Evolutionary conservation across 2,888 invertebrate genomes (phyloP), one percentile per base, ranked within the genome.

Genomic region (Acronicta alni): DNA sequence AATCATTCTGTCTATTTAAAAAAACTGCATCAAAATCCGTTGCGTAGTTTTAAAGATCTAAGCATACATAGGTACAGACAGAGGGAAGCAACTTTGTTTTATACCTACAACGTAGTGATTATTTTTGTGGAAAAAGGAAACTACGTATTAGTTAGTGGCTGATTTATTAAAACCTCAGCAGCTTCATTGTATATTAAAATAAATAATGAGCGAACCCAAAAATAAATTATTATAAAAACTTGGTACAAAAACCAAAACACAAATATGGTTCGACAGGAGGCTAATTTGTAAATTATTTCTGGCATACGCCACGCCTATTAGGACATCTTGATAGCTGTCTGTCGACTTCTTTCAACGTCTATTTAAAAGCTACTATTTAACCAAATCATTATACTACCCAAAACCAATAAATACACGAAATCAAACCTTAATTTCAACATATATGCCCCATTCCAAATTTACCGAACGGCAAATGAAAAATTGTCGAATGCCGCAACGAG

Each of bases 291-390:
- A 91, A 89, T 92, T 93, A 93, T 93, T 93, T 89, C 88, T 89
- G 90, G 88, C 89, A 69, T 82, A 82, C 85, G 89, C 79, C 87
- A 90, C 90, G 91, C 91, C 92, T 93, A 93, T 94, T 94, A 94
- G 93, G 84, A 88, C 85, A 85, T 88, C 93, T 91, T 93, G 93
- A 93, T 92, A 88, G 91, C 88, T 90, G 90, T 85, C 93, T 87
- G 92, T 92, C 90, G 84, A 88, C 88, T 91, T 92, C 93, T 94
- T 93, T 94, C 94, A 93, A 85, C 94, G 74, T 93, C 89, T 93
- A 92, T 93, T 93, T 94, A 92, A 94, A 92, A 92, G 90, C 91
- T 81, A 86, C 87, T 76, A 82, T 77, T 82, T 75, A 67, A 76
- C 71, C 62, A 71, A 18, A 12, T 30, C 48, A 18, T 39, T 52